Evolutionary conservation across 2,113 vertebrate species (phyloP).

Genomic region (Ascaphus truei): DNA sequence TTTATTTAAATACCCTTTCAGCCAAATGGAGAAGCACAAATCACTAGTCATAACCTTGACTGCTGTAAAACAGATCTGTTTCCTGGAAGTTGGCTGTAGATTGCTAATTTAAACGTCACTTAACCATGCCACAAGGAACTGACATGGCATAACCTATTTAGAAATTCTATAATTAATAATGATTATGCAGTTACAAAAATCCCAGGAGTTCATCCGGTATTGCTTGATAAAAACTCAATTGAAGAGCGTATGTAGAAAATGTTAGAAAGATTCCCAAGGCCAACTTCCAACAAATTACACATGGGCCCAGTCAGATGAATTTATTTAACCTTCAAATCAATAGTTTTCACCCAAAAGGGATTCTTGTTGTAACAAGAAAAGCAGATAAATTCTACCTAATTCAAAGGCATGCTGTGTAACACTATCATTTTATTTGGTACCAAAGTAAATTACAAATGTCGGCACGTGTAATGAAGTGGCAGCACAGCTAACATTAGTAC

Average conservation of each 20-base stretch:
- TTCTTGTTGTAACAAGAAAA: constrained; percentile 57
- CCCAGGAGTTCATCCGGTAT: constrained; percentile 55
- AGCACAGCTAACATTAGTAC: constrained; percentile 35
- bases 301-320: constrained; percentile 48
- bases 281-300: constrained; percentile 60
- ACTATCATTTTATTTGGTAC: constrained; percentile 39
- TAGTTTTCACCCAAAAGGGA: constrained; percentile 59
- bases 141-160: constrained; percentile 44
- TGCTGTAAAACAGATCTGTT: constrained; percentile 20
- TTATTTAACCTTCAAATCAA: constrained; percentile 57
- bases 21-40: constrained; percentile 8
- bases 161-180: constrained; percentile 49
- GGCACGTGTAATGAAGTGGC: constrained; percentile 35
- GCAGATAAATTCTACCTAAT: constrained; percentile 45
- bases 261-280: constrained; percentile 62
- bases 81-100: constrained; percentile 4
- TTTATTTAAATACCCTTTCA: not conserved
- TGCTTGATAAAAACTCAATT: constrained; percentile 48
- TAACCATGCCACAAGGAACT: constrained; percentile 41
- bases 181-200: constrained; percentile 42
- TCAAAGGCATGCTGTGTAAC: constrained; percentile 46
- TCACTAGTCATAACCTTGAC: not conserved
- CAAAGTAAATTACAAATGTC: constrained; percentile 43
- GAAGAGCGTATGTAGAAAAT: constrained; percentile 45
- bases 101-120: constrained; percentile 40